Evolutionary conservation across 2,113 vertebrate genomes (phyloP).

Genomic region (Ictalurus punctatus): DNA sequence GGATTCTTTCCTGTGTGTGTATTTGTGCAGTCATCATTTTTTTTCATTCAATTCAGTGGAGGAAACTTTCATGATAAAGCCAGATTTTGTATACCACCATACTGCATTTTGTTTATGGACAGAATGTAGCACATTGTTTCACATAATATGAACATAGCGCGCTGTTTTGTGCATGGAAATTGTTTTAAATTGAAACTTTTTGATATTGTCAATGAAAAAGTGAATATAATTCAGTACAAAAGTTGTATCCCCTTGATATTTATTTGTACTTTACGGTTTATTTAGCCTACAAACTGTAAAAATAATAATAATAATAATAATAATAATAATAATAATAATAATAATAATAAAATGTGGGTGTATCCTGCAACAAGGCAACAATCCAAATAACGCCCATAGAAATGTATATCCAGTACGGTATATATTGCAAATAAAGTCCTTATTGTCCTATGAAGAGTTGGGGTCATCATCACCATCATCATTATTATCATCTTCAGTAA

Average conservation of each 20-base stretch:
- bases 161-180: neutral
- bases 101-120: neutral
- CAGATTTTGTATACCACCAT: neutral
- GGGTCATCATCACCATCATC: neutral
- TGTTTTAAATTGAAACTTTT: neutral
- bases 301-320: too few relatives aligned
- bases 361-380: neutral
- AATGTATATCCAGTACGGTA: neutral
- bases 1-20: conserved; percentile 21
- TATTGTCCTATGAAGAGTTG: neutral
- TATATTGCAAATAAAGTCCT: neutral
- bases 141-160: neutral
- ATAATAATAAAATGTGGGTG: too few relatives aligned
- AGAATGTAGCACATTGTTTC: neutral
- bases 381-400: neutral
- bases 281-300: neutral
- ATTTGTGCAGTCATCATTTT: conserved; percentile 21
- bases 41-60: neutral
- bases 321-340: too few relatives aligned
- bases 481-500: neutral
- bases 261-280: neutral
- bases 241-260: neutral
- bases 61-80: neutral
- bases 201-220: neutral
- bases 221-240: neutral